Percentiles rank a stretch among this genome's conserved stretches.
These are phyloP conservation scores for Thereva nobilitata DNA, from an alignment of 2,888 invertebrate species.

Conservation along the genomic window DNA sequence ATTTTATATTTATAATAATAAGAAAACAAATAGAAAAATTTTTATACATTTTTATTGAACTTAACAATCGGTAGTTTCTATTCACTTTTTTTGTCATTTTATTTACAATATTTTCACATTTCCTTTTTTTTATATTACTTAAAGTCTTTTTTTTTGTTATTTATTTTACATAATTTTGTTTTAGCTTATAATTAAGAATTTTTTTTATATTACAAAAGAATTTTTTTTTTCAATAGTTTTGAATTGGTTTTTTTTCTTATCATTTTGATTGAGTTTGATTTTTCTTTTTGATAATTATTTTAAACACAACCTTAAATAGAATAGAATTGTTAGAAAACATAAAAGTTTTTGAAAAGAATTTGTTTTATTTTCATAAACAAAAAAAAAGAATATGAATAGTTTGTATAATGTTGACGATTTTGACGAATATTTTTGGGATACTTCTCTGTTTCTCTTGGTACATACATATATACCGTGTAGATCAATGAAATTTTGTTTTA, in stretches of 20 bases:
- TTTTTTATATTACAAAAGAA: slow-evolving; percentile 22
- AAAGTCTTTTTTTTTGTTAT: slow-evolving; percentile 4
- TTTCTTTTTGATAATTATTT: slow-evolving; percentile 11
- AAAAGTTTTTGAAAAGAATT: background rate
- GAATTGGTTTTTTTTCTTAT: background rate
- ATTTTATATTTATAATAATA: background rate
- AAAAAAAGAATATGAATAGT: too few relatives aligned
- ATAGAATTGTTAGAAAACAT: slow-evolving; percentile 24
- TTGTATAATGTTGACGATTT: too few relatives aligned
- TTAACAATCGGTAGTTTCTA: slow-evolving; percentile 27
- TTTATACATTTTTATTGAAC: slow-evolving; percentile 31
- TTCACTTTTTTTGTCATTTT: slow-evolving; percentile 15
- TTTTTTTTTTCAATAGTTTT: background rate
- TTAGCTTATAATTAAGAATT: background rate
- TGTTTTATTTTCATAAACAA: too few relatives aligned
- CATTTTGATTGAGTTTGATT: slow-evolving; percentile 2
- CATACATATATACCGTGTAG: too few relatives aligned
- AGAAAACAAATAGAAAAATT: slow-evolving; percentile 5
- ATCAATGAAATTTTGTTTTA: too few relatives aligned
- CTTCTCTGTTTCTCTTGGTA: too few relatives aligned
- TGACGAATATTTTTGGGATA: too few relatives aligned
- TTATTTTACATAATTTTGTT: background rate
- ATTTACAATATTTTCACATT: slow-evolving; percentile 29
- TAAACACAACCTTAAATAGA: slow-evolving; percentile 34
- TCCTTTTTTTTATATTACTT: slow-evolving; percentile 6